These are phyloP conservation scores for Platyscapa corneri DNA, from an alignment of 1,140 invertebrate species.

Conservation along the genomic window DNA sequence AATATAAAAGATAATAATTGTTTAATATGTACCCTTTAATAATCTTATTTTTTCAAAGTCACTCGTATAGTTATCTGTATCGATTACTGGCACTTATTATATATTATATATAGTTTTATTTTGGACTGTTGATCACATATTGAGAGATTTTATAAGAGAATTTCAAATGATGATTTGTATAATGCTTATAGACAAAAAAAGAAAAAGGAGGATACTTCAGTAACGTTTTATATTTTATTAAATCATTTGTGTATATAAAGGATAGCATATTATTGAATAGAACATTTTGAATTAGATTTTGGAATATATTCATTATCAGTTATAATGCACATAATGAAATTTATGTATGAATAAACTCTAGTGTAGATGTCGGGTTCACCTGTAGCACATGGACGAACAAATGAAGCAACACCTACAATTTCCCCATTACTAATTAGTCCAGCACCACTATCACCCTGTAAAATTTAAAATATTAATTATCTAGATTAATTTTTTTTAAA, in stretches of 20 bases:
- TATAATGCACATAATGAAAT: background rate
- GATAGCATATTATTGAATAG: background rate
- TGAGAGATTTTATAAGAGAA: no score
- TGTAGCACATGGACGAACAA: background rate
- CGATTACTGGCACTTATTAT: no score
- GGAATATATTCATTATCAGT: background rate
- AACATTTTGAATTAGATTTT: background rate
- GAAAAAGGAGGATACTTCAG: no score
- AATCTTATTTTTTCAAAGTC: no score
- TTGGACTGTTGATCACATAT: no score
- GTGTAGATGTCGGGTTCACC: background rate
- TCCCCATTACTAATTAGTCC: slow-evolving; percentile 9
- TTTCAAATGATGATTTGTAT: no score
- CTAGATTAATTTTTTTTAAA: background rate
- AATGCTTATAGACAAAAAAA: no score
- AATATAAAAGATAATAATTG: no score
- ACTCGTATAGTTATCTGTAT: no score
- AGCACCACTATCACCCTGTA: slow-evolving; percentile 7
- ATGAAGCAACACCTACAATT: slow-evolving; percentile 9
- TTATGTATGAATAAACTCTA: background rate
- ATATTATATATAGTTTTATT: no score
- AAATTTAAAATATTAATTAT: background rate
- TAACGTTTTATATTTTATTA: no score
- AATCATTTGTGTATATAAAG: background rate
- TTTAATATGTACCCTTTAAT: no score